Conservation (phyloP, 1,140 invertebrate genomes). For the Euura saliciscinereae region DNA sequence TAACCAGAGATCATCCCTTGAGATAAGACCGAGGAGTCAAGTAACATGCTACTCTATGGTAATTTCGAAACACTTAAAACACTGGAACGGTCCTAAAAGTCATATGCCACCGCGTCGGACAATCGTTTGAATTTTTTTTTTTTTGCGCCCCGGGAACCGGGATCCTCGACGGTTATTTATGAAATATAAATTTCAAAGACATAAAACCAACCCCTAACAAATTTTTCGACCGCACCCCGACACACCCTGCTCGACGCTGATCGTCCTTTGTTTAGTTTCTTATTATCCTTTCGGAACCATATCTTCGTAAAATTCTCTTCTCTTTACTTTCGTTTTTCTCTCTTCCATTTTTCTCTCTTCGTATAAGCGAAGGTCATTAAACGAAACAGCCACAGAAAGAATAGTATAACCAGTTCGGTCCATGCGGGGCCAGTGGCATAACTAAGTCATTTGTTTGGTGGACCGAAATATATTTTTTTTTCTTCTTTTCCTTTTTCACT, state of each 20-base stretch:
- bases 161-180: background rate
- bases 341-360: background rate
- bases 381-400: too few species aligned
- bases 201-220: background rate
- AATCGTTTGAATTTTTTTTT: background rate
- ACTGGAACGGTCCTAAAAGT: background rate
- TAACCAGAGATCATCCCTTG: background rate
- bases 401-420: too few species aligned
- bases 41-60: background rate
- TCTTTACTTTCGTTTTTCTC: background rate
- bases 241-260: background rate
- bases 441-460: constrained; percentile 1
- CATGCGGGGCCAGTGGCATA: too few species aligned
- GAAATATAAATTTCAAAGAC: background rate
- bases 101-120: background rate
- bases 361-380: too few species aligned
- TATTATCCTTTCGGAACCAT: too few species aligned
- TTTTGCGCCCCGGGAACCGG: background rate
- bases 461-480: background rate
- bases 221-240: background rate
- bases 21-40: background rate
- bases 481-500: background rate
- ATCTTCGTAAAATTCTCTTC: too few species aligned
- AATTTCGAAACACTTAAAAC: constrained; percentile 1
- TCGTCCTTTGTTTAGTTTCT: too few species aligned